Evolutionary conservation across 64 coral and sea anemone genomes (phyloP).

Genomic region (Pocillopora verrucosa): DNA sequence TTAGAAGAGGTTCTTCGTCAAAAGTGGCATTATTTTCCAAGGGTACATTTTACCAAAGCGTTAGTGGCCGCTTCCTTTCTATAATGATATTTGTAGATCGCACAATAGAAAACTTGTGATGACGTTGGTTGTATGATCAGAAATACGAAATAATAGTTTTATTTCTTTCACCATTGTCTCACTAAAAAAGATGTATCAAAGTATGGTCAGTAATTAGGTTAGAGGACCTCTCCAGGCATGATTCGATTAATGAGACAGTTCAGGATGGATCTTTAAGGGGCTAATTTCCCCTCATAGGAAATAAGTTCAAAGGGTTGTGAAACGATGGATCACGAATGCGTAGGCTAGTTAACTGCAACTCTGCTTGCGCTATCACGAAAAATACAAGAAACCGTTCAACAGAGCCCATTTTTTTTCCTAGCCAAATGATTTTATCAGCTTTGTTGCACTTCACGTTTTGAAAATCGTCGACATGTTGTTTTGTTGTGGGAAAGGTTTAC

Average conservation of each 20-base stretch:
- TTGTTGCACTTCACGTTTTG: not conserved
- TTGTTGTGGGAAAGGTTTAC: not conserved
- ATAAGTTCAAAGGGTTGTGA: not conserved
- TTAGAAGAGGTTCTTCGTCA: no score
- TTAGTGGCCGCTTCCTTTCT: no score
- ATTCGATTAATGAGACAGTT: not conserved
- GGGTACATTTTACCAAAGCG: no score
- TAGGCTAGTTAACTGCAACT: not conserved
- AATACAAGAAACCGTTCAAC: not conserved
- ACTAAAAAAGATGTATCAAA: not conserved
- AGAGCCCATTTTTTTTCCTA: not conserved
- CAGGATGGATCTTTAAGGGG: not conserved
- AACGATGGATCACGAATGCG: not conserved
- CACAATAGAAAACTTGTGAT: no score
- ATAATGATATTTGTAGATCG: no score
- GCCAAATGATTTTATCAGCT: no score
- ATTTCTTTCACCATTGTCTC: not conserved
- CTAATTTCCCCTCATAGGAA: not conserved
- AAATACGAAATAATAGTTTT: no score
- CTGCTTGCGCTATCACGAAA: not conserved
- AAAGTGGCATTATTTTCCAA: no score
- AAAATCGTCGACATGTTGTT: not conserved
- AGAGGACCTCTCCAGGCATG: not conserved
- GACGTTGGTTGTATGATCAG: no score
- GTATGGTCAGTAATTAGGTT: not conserved